phyloP scores from a whole-genome alignment of 2,113 vertebrate genomes.

The Mormyrus iriodes region DNA sequence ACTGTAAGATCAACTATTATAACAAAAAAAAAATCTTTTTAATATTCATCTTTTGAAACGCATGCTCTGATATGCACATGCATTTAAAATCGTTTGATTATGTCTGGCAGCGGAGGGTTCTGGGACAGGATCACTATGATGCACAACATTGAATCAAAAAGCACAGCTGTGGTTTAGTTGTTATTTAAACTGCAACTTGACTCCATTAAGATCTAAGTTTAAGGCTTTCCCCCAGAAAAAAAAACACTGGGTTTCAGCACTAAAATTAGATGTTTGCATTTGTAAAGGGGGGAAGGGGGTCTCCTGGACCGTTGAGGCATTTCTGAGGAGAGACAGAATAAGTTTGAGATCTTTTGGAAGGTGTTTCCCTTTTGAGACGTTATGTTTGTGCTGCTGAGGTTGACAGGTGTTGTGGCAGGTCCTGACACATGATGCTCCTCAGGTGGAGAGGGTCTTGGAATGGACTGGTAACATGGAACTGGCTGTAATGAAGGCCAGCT shows the following conservation, averaged over 20 bases:
- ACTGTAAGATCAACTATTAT: neutral
- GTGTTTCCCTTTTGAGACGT: neutral
- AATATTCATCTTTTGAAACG: neutral
- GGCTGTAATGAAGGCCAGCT: conserved; percentile 10
- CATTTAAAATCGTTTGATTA: neutral
- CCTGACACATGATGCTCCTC: neutral
- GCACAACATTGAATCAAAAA: neutral
- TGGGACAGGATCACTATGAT: neutral
- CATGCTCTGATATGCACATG: neutral
- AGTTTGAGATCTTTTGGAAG: neutral
- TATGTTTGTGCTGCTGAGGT: neutral
- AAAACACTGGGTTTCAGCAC: neutral
- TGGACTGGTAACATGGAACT: neutral
- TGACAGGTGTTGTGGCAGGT: neutral
- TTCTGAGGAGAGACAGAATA: neutral
- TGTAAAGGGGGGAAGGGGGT: neutral
- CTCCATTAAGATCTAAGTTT: neutral
- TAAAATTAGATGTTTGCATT: neutral
- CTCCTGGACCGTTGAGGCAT: neutral
- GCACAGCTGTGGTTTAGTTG: neutral
- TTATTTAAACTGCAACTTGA: neutral
- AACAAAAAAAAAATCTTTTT: neutral
- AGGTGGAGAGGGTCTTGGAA: neutral
- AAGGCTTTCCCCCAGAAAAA: neutral
- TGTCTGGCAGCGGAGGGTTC: neutral